Base-by-base conservation (phyloP, 2,888 invertebrate species). In the Zygaena filipendulae region DNA sequence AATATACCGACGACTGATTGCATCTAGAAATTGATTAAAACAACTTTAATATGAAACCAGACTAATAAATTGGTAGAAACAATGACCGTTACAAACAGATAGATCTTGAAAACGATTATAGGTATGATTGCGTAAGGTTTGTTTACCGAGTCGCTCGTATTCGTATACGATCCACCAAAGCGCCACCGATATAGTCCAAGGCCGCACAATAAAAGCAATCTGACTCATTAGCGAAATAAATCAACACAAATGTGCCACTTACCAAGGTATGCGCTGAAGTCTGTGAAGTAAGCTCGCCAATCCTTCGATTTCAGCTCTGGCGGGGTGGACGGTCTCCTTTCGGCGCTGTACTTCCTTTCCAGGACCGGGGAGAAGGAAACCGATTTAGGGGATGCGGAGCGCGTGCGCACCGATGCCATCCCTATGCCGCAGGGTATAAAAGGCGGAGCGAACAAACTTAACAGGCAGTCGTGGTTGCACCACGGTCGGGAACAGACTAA, bases 281-380 rank as follows among this genome's bases (percentile, higher is more conserved):
- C 80, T 21, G 57, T 59, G 53, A 80, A 81, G 55, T 81, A 80
- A 39, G 59, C 63, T 54, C 63, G 69, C 81, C 81, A 81, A 41
- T 80, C 75, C 24, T 66, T 53, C 11, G 69, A 57, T 33, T 52
- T 56, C 40, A 71, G 45, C 35, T 77, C 70, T 3, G 74, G 66
- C 18, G 68, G 69, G 35, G 49, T 57, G 27, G 56, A 48, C 6
- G 69, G 71, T 25, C 56, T 61, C 33, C 70, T 59, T 31, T 74
- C 68, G 22, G 59, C 72, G 57, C 71, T 80, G 55, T 82, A 83
- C 42, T 83, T 82, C 39, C 83, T 67, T 45, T 84, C 82, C 36
- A 84, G 80, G 39, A 83, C 81, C 39, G 84, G 84, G 58, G 84
- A 84, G 61, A 85, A 85, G 49, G 84, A 84, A 43, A 85, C 85